Percentiles rank a stretch among this genome's conserved stretches.
Conservation (phyloP, 1,140 invertebrate species). For the Scylla paramamosain region DNA sequence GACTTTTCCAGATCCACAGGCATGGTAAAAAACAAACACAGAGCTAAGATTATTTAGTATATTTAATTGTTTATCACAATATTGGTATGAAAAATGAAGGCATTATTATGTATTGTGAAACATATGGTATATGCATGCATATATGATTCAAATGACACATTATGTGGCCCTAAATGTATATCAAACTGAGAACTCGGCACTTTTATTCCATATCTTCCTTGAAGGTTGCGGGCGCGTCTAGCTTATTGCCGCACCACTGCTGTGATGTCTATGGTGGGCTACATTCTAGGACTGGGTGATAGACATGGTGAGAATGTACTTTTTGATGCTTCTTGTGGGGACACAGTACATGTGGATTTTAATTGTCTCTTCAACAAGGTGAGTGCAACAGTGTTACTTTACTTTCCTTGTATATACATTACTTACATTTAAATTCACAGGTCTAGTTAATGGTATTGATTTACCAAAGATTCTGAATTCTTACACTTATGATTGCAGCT, state of each 20-base stretch:
- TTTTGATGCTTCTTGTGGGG: slow-evolving; percentile 93
- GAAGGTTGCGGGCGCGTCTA: slow-evolving; percentile 90
- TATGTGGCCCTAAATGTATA: no score
- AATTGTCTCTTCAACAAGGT: slow-evolving; percentile 98
- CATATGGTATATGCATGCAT: background rate
- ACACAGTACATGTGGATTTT: slow-evolving; percentile 98
- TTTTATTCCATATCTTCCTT: slow-evolving; percentile 29
- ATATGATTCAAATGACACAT: no score
- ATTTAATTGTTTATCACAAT: background rate
- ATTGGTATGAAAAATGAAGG: background rate
- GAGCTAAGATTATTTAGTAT: no score
- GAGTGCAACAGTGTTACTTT: slow-evolving; percentile 75
- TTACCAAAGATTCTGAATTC: no score
- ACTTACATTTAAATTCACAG: background rate
- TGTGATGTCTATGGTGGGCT: slow-evolving; percentile 99
- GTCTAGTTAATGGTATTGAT: no score
- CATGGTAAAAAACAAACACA: slow-evolving; percentile 85
- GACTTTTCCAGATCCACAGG: slow-evolving; percentile 93
- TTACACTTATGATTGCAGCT: no score
- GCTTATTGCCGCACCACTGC: slow-evolving; percentile 94
- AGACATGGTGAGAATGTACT: slow-evolving; percentile 98
- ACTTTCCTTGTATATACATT: background rate
- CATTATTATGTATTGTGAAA: background rate
- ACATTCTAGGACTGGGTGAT: slow-evolving; percentile 97
- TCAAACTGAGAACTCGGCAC: no score